Evolutionary conservation across 1,140 invertebrate species (phyloP), one percentile per base, ranked within the genome.

Genomic region (Panonychus citri): DNA sequence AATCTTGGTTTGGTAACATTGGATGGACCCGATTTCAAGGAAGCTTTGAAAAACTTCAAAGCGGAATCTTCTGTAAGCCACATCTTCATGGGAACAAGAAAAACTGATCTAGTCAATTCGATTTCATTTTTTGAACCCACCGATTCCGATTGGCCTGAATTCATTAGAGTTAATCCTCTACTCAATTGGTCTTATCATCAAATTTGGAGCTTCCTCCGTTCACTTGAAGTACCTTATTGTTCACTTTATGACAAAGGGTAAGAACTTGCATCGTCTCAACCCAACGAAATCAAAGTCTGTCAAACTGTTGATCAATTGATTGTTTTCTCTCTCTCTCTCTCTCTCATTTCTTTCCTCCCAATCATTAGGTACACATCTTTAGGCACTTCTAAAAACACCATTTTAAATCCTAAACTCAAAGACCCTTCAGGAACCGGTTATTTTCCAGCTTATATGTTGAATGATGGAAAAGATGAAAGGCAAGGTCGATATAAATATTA

Each of bases 121-220:
- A n/a, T 63, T 2, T 34, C 58, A 13, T 27, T 56, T 13, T 57
- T 64, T 27, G 54, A 63, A 21, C 42, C 24, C 15, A 89, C 88
- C 13, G 90, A 95, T 72, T 58, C 73, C 2, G 78, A 73, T 50
- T 96, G 90, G 90, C 88, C 90, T 4, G 71, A 78, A 64, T 72
- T 91, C 55, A 81, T 91, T 74, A 72, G 90, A 26, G 77, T 94
- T 10, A 85, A 77, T 68, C 88, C 90, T 0, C 70, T 96, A 26
- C 71, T 95, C 7, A 76, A 91, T 62, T 96, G 89, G 89, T 76
- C 74, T 10, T 95, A 93, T 66, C 74, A 74, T 13, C 78, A 91
- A 63, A 77, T 96, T 52, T 96, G 91, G 90, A 75, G 76, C 56
- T 94, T 90, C 65, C 72, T 95, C 10, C 67, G 82, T 13, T 66